These are phyloP conservation scores for Caiman crocodilus DNA, from an alignment of 2,797 vertebrate species.

Conservation along the genomic window DNA sequence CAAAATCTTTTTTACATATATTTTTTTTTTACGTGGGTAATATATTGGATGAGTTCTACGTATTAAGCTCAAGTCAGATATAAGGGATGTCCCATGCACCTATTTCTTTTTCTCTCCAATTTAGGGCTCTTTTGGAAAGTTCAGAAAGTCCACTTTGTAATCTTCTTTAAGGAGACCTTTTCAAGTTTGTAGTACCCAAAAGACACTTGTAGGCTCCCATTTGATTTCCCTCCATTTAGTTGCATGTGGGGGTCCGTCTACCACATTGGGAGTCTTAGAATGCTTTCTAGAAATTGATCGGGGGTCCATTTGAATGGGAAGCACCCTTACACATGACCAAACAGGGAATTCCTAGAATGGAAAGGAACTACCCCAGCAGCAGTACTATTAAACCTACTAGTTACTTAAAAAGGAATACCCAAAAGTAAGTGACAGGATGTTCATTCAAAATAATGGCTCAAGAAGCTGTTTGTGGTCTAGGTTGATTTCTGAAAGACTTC, in stretches of 20 bases:
- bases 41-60: not conserved
- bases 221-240: constrained; percentile 50
- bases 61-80: not conserved
- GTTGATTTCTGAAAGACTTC: constrained; percentile 6
- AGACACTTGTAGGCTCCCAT: not conserved
- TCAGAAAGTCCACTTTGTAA: constrained; percentile 41
- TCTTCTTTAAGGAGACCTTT: constrained; percentile 35
- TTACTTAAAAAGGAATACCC: not conserved
- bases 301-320: not conserved
- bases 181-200: constrained; percentile 8
- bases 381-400: constrained; percentile 7
- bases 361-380: not conserved
- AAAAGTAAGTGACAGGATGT: not conserved
- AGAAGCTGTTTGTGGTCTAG: constrained; percentile 32
- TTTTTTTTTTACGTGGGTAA: not conserved
- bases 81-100: not conserved
- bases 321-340: not conserved
- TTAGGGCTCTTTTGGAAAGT: constrained; percentile 31
- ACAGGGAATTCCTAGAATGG: not conserved
- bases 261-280: constrained; percentile 6
- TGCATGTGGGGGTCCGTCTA: constrained; percentile 41
- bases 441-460: constrained; percentile 14
- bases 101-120: not conserved
- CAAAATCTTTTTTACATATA: not conserved
- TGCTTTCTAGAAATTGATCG: not conserved